Base-by-base conservation (phyloP, 2,888 invertebrate genomes). In the Flexamia atlantica region DNA sequence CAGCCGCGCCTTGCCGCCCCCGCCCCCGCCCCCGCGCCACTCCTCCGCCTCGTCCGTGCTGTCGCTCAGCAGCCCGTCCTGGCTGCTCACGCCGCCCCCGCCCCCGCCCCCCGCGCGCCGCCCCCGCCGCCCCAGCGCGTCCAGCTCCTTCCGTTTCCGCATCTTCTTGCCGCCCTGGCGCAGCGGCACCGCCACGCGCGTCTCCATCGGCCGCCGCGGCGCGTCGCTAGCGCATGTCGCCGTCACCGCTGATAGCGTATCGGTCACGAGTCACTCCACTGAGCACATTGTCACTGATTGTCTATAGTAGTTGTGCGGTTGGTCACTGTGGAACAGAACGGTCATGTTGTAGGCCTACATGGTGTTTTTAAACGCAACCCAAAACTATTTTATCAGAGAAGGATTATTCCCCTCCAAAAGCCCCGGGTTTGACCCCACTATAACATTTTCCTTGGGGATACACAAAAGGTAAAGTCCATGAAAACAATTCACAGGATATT, bases 111-210 rank as follows among this genome's bases (percentile, higher is more conserved):
- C 91, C 83, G 87, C 87, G 60, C 86, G 84, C 36, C 87, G 87
- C 12, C 85, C 87, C 83, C 86, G 81, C 83, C 85, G 85, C 23
- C 70, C 86, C 82, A 95, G 90, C 64, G 95, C 95, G 89, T 95
- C 95, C 87, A 95, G 90, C 90, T 95, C 95, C 88, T 95, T 92
- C 87, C 95, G 92, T 89, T 95, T 95, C 89, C 94, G 92, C 94
- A 95, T 95, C 91, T 95, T 95, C 90, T 95, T 95, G 87, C 92
- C 92, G 57, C 76, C 50, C 64, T 91, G 91, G 85, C 92, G 91
- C 85, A 92, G 92, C 89, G 91, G 94, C 90, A 91, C 92, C 92
- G 88, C 90, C 88, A 88, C 89, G 87, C 85, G 87, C 86, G 88
- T 87, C 85, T 83, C 82, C 82, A 83, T 83, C 50, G 40, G 20